Evolutionary conservation across 2,888 invertebrate genomes (phyloP).

Genomic region (Linnaemya tessellans): DNA sequence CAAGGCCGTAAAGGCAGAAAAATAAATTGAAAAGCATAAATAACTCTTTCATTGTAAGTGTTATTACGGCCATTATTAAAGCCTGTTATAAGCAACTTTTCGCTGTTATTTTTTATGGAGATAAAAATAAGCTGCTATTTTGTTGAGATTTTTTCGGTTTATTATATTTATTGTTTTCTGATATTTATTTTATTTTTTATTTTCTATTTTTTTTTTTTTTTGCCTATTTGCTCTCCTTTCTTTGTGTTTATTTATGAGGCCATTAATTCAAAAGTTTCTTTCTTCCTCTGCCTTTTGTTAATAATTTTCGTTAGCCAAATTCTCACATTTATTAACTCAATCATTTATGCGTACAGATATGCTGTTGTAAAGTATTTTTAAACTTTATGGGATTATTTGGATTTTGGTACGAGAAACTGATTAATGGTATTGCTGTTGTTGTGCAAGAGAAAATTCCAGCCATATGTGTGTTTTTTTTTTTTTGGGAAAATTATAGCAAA

Average conservation of each 20-base stretch:
- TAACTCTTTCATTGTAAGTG: conserved; percentile 52
- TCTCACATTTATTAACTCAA: conserved; percentile 37
- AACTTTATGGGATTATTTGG: neutral
- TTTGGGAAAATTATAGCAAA: neutral
- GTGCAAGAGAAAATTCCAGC: neutral
- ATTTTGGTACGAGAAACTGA: neutral
- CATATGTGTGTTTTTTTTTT: too few relatives aligned
- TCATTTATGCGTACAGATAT: conserved; percentile 40
- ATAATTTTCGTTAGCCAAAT: conserved; percentile 43
- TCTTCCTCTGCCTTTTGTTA: conserved; percentile 4
- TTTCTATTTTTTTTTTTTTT: neutral
- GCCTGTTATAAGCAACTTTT: conserved; percentile 31
- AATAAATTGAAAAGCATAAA: conserved; percentile 65
- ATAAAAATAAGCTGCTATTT: conserved; percentile 47
- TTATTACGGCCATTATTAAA: conserved; percentile 54
- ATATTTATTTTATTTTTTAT: neutral
- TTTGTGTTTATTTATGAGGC: conserved; percentile 57
- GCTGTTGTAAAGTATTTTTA: conserved; percentile 6
- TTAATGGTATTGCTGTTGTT: neutral
- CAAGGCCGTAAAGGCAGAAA: conserved; percentile 3
- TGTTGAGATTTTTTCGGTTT: conserved; percentile 55
- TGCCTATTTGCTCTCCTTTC: neutral
- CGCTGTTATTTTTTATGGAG: neutral
- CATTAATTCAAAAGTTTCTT: conserved; percentile 48
- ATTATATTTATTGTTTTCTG: conserved; percentile 45